phyloP scores from a whole-genome alignment of 30 jellyfish, hydroid and myxozoan species.

The Rhopilema esculentum region DNA sequence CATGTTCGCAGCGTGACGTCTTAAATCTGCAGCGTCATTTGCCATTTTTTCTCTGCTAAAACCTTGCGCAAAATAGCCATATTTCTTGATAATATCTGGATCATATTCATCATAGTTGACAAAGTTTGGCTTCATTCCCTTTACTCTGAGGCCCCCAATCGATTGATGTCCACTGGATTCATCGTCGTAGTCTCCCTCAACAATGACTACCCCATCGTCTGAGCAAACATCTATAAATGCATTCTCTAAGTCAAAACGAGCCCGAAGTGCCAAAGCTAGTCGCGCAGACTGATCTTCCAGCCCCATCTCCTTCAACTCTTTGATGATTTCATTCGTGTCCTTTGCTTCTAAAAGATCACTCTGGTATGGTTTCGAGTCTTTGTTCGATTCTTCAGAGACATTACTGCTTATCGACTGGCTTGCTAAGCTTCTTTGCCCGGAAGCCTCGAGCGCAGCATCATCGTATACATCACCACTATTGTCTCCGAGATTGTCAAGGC shows the following conservation, averaged over 20 bases:
- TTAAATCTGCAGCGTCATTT: slow-evolving; percentile 65
- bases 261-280: slow-evolving; percentile 35
- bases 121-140: slow-evolving; percentile 52
- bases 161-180: slow-evolving; percentile 50
- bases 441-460: not conserved
- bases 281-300: slow-evolving; percentile 50
- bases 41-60: slow-evolving; percentile 70
- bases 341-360: slow-evolving; percentile 46
- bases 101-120: slow-evolving; percentile 79
- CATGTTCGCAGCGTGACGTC: slow-evolving; percentile 78
- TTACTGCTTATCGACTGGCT: slow-evolving; percentile 44
- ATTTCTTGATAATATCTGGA: slow-evolving; percentile 63
- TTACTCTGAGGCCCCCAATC: slow-evolving; percentile 79
- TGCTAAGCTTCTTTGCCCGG: slow-evolving; percentile 50
- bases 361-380: slow-evolving; percentile 27
- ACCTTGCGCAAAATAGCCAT: slow-evolving; percentile 49
- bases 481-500: not conserved
- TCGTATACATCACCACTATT: not conserved
- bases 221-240: slow-evolving; percentile 55
- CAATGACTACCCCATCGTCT: slow-evolving; percentile 62
- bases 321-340: slow-evolving; percentile 73
- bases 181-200: slow-evolving; percentile 48
- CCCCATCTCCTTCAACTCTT: slow-evolving; percentile 52
- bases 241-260: slow-evolving; percentile 70
- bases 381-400: slow-evolving; percentile 22